Evolutionary conservation across 2,113 vertebrate genomes (phyloP), one percentile per base, ranked within the genome.

Genomic region (Lophotis ruficrista): DNA sequence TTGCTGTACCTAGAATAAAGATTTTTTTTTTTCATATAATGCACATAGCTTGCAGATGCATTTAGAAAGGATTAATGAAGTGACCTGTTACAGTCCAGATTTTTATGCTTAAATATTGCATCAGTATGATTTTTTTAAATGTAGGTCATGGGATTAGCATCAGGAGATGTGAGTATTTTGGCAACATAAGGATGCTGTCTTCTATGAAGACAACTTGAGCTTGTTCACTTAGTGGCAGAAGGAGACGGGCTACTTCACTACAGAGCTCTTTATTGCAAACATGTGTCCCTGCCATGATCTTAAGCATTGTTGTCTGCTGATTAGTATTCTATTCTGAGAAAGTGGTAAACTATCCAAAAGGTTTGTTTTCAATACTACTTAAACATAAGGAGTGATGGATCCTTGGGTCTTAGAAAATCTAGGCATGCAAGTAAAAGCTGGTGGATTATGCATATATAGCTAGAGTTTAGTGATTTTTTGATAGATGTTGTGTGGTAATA

Each of bases 81-180:
- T 78, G 80, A 91, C 95, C 83, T 97, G 68, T 93, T 78, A 73
- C 10, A 87, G 38, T 37, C 56, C 83, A 92, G 92, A 48, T 86
- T 94, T 96, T 90, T 83, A 83, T 90, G 48, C 91, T 95, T 95
- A 81, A 92, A 87, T 83, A 87, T 81, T 81, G 20, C 94, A 87
- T 95, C 89, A 75, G 64, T 47, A 78, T 38, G 83, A 54, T 48
- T 53, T 76, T 65, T 64, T 78, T 83, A 51, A 86, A 96, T 95
- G 78, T 95, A 95, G 90, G 93, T 91, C 94, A 90, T 56, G 76
- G 82, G 94, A 93, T 94, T 96, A 96, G 15, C 75, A 35, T 70
- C 68, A 71, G 94, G 90, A 80, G 88, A 83, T 73, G 79, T 41
- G 76, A 86, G 56, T 68, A 6, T 90, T 94, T 75, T 95, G 94